phyloP scores from a whole-genome alignment of 2,113 vertebrate species.

The Brachyistius frenatus region DNA sequence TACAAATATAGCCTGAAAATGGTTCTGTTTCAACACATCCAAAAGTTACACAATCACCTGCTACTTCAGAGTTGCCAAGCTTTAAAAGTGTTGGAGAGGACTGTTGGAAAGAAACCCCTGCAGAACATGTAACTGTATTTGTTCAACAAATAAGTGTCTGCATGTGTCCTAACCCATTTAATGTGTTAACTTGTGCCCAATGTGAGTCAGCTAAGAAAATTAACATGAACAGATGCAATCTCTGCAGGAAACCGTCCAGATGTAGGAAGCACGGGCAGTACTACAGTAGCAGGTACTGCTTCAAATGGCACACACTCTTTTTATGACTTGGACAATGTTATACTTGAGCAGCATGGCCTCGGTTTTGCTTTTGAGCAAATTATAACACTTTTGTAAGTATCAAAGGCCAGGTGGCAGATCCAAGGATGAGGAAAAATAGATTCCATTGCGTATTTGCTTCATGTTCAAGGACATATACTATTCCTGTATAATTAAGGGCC shows the following conservation, averaged over 20 bases:
- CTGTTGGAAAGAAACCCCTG: not conserved
- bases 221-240: constrained; percentile 35
- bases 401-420: not conserved
- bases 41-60: no score
- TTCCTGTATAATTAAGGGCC: constrained; percentile 6
- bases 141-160: constrained; percentile 36
- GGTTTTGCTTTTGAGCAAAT: constrained; percentile 21
- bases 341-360: constrained; percentile 7
- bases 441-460: constrained; percentile 26
- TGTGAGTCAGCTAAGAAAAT: constrained; percentile 26
- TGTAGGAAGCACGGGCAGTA: constrained; percentile 16
- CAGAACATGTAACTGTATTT: constrained; percentile 26
- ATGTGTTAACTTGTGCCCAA: not conserved
- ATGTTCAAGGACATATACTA: constrained; percentile 21
- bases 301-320: constrained; percentile 12
- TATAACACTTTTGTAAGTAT: not conserved
- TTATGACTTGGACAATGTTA: not conserved
- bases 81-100: constrained; percentile 5
- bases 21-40: no score
- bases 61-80: not conserved
- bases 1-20: no score
- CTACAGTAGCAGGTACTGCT: constrained; percentile 22
- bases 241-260: constrained; percentile 32
- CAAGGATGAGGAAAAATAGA: constrained; percentile 31
- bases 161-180: not conserved